Conservation (phyloP, 2,113 vertebrate species). For the Anser brachyrhynchus region DNA sequence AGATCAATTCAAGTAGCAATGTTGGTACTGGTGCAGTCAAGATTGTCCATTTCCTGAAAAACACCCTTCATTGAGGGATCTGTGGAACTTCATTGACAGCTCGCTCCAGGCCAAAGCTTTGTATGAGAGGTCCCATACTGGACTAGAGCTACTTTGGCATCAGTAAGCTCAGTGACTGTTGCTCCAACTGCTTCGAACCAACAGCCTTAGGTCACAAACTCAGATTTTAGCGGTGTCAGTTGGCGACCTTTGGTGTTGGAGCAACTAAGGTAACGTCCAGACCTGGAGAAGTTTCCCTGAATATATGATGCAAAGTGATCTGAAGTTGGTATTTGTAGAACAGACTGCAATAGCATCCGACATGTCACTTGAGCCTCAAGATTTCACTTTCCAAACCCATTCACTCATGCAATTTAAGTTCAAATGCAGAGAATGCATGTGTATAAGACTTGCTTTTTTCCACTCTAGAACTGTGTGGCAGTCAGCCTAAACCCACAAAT, state of each 20-base stretch:
- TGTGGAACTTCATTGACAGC: constrained; percentile 69
- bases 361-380: constrained; percentile 71
- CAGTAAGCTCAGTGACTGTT: neutral
- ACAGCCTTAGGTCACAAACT: neutral
- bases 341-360: constrained; percentile 72
- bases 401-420: constrained; percentile 71
- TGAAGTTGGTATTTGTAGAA: neutral
- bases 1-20: constrained; percentile 77
- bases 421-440: constrained; percentile 68
- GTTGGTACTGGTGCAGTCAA: constrained; percentile 78
- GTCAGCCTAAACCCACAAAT: constrained; percentile 67
- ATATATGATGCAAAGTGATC: neutral
- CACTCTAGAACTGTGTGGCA: constrained; percentile 69
- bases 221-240: neutral
- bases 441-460: constrained; percentile 65
- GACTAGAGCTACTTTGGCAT: constrained; percentile 44
- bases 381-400: constrained; percentile 69
- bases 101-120: constrained; percentile 70
- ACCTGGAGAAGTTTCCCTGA: constrained; percentile 38
- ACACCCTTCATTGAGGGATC: constrained; percentile 63
- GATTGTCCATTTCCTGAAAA: constrained; percentile 65
- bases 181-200: neutral
- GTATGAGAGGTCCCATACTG: constrained; percentile 48
- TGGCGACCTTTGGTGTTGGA: neutral
- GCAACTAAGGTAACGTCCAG: neutral